phyloP scores from a whole-genome alignment of 2,888 invertebrate species.

The Drosophila suboccidentalis region DNA sequence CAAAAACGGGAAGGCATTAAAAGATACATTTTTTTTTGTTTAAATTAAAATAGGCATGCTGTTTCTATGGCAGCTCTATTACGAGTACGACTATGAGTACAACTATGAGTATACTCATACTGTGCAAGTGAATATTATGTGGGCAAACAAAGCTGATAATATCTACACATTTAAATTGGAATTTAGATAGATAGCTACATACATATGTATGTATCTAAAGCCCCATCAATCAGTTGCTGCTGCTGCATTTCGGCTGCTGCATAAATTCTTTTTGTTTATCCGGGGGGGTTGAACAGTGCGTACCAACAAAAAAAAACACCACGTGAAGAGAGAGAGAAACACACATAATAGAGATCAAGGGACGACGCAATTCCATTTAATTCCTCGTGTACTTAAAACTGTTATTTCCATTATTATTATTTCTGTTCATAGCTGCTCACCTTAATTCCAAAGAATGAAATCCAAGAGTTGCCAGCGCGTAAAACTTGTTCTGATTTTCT shows the following conservation, averaged over 20 bases:
- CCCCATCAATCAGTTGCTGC: slow-evolving; percentile 3
- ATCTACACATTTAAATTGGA: slow-evolving; percentile 18
- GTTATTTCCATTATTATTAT: slow-evolving; percentile 17
- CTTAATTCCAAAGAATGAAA: slow-evolving; percentile 29
- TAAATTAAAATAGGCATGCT: slow-evolving; percentile 36
- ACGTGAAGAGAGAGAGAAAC: not conserved
- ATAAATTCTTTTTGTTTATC: not conserved
- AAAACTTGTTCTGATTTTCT: slow-evolving; percentile 39
- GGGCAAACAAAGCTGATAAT: slow-evolving; percentile 23
- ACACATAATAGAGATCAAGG: slow-evolving; percentile 3
- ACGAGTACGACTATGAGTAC: not conserved
- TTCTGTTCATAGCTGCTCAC: slow-evolving; percentile 21
- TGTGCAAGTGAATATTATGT: slow-evolving; percentile 6
- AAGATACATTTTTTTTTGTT: slow-evolving; percentile 59
- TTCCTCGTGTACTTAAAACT: slow-evolving; percentile 10
- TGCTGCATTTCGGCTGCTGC: slow-evolving; percentile 20
- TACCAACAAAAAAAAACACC: slow-evolving; percentile 33
- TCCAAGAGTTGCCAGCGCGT: slow-evolving; percentile 36
- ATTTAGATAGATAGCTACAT: not conserved
- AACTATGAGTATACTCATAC: slow-evolving; percentile 1
- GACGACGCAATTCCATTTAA: slow-evolving; percentile 38
- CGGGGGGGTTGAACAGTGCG: slow-evolving; percentile 18
- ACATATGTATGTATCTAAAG: not conserved
- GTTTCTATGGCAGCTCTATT: slow-evolving; percentile 27
- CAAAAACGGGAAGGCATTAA: slow-evolving; percentile 47